Evolutionary conservation across 23 tunicate species (phyloP), one percentile per base, ranked within the genome.

Genomic region (Trididemnum clinides): DNA sequence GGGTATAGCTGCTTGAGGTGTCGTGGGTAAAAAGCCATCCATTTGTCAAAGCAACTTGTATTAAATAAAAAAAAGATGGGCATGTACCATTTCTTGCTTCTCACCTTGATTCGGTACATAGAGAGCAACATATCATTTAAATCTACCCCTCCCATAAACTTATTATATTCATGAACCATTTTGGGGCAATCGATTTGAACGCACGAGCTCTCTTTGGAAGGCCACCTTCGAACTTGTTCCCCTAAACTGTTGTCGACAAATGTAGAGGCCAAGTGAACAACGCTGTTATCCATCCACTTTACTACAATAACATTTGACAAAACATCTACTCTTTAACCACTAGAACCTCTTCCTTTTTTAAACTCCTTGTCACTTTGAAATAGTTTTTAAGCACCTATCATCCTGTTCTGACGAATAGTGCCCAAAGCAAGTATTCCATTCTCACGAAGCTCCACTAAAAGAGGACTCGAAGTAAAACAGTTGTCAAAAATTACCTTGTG

Each of bases 121-220:
- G 69, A 59, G 4, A 59, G 69, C 69, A 59, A 26, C 69, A 59
- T 59, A 21, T 59, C 69, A 21, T 59, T 59, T 59, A 59, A 59
- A 59, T 59, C 27, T 6, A 59, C 69, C 6, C 69, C 69, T 15
- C 69, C 69, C 69, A 59, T 59, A 21, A 59, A 59, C 21, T 59
- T 59, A 21, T 59, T 59, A 21, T 59, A 59, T 26, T 12, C 22
- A 59, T 59, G 69, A 5, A 59, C 69, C 23, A 59, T 59, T 26
- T 22, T 21, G 4, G 69, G 69, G 26, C 69, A 59, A 26, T 59
- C 69, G 27, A 59, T 59, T 22, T 59, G 26, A 4, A 4, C 4
- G 4, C 6, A 12, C 21, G 18, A n/a, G n/a, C n/a, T n/a, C n/a
- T n/a, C 27, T 59, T 59, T 59, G 22, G 27, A 4, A 4, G 69